Evolutionary conservation across 2,888 invertebrate genomes (phyloP), one percentile per base, ranked within the genome.

Genomic region (Digitonthophagus gazella): DNA sequence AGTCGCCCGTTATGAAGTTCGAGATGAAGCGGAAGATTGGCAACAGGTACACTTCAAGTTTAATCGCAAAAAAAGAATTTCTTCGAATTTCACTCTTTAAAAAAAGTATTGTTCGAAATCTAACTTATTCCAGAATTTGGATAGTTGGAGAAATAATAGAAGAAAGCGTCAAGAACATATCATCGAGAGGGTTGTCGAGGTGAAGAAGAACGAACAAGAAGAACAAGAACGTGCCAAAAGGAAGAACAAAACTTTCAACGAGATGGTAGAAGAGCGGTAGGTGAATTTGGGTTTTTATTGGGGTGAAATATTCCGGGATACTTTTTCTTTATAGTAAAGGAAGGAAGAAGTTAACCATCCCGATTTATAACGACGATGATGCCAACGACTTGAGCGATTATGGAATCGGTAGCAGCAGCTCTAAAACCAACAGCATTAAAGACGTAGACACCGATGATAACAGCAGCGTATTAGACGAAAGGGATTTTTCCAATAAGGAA

Each of bases 121-220:
- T 2, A 44, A 44, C 11, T 61, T 18, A 8, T 61, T 81, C 11
- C 83, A 95, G 95, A 95, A 95, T 85, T 86, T 95, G 85, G 95
- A 95, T 84, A 95, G 92, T 83, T 95, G 95, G 96, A 96, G 96
- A 86, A 93, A 92, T 75, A 93, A 93, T 74, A 88, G 96, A 78
- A 90, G 96, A 88, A 95, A 96, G 90, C 90, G 93, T 68, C 94
- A 95, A 77, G 94, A 95, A 79, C 93, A 94, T 82, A 94, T 94
- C 75, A 93, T 95, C 79, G 94, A 94, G 83, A 88, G 95, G 75
- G 93, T 93, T 75, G 93, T 94, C 73, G 95, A 95, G 84, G 93
- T 94, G 76, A 93, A 94, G 78, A 92, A 93, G 82, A 87, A 93
- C 80, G 93, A 95, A 83, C 79, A 79, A 74, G 87, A 90, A 81